Evolutionary conservation across 1,140 invertebrate genomes (phyloP).

Genomic region (Cecropterus lyciades): DNA sequence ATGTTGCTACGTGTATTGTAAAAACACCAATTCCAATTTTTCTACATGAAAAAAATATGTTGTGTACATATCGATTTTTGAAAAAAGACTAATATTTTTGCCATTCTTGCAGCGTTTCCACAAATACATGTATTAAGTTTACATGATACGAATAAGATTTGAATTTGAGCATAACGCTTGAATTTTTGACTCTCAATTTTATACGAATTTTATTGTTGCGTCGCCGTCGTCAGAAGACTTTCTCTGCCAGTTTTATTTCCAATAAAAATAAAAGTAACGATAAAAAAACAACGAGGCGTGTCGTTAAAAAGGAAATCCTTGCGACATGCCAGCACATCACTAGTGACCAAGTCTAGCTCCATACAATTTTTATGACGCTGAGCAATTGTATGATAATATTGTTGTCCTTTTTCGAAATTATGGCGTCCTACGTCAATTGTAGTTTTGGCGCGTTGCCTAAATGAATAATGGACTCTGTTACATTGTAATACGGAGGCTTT

Average conservation of each 20-base stretch:
- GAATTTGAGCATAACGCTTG: no score
- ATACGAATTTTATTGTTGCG: not conserved
- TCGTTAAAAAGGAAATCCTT: constrained; percentile 8
- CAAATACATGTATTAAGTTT: no score
- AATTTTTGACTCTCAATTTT: no score
- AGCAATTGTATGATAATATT: constrained; percentile 77
- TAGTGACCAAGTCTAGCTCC: constrained; percentile 42
- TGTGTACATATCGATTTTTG: no score
- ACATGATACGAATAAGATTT: no score
- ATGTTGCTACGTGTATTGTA: no score
- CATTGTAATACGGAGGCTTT: constrained; percentile 37
- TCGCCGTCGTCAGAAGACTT: not conserved
- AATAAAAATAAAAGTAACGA: constrained; percentile 2
- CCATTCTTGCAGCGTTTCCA: no score
- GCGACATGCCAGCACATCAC: constrained; percentile 42
- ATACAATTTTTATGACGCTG: constrained; percentile 61
- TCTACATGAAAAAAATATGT: no score
- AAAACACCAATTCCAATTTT: no score
- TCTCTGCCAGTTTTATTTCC: not conserved
- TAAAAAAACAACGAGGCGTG: not conserved
- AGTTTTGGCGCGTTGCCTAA: constrained; percentile 34
- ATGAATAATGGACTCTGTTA: constrained; percentile 42
- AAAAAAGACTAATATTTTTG: no score
- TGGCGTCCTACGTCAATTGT: constrained; percentile 64
- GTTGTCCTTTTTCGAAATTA: constrained; percentile 66